Evolutionary conservation across 2,888 invertebrate genomes (phyloP), one percentile per base, ranked within the genome.

Genomic region (Mesorhabditis spiculigera): DNA sequence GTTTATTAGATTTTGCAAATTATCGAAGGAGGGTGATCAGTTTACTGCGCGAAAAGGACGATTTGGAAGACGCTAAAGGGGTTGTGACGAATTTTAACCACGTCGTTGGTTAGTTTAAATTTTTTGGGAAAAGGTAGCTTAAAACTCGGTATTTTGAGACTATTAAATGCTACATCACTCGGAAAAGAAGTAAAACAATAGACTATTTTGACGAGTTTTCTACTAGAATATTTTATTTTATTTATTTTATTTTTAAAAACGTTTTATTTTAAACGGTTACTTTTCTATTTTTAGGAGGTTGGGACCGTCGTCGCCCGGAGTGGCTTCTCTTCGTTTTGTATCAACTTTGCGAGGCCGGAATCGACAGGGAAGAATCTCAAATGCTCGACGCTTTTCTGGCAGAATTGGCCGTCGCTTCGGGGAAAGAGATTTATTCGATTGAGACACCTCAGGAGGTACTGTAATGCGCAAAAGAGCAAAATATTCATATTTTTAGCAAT

Each of bases 301-400:
- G 89, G 89, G 87, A 88, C 72, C 81, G 87, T 45, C 89, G 89
- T 81, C 82, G 89, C 58, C 89, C 89, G 1, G 87, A 89, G 50
- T 90, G 89, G 89, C 86, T 89, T 67, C 88, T 90, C 86, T 83
- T 90, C 71, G 86, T 89, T 86, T 85, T 90, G 64, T 89, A 89
- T 80, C 88, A 89, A 41, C 81, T 90, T 78, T 88, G 88, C 16
- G 88, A 88, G 78, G 76, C 78, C 45, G 66, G 73, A 6, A 68
- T 72, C 85, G 86, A 73, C 87, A 88, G 78, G 85, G 87, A 67
- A 81, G 87, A 66, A 87, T 88, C 64, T 68, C 89, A 89, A 5
- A 89, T 89, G 64, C 82, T 90, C 70, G 90, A 90, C 81, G 82
- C 89, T 41, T 89, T 87, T 82, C 82, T 90, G 71, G 89, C 89